Conservation (phyloP, 2,797 vertebrate species). For the Mallotus villosus region DNA sequence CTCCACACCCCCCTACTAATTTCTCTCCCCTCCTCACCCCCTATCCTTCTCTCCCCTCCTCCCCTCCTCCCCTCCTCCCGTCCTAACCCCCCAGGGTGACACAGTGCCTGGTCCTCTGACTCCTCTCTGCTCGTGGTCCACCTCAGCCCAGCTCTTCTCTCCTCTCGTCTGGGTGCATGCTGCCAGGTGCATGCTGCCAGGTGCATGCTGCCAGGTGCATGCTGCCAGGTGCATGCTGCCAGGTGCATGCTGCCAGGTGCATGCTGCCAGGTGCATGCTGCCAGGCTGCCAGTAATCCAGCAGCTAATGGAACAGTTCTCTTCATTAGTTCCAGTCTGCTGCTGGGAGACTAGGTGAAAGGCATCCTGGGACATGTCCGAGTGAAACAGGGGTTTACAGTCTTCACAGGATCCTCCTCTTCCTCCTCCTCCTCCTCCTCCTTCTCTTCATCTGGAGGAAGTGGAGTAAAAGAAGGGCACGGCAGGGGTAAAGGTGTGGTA, state of each 20-base stretch:
- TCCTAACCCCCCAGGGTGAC: too few species aligned
- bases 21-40: neutral
- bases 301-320: conserved; percentile 84
- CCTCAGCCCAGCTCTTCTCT: conserved; percentile 12
- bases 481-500: conserved; percentile 39
- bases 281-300: conserved; percentile 80
- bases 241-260: too few species aligned
- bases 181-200: too few species aligned
- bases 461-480: conserved; percentile 32
- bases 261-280: conserved; percentile 71
- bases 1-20: too few species aligned
- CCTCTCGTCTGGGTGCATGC: conserved; percentile 69
- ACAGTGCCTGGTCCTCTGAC: too few species aligned
- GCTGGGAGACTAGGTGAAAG: conserved; percentile 63
- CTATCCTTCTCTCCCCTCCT: neutral
- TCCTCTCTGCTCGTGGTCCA: neutral
- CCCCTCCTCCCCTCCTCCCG: neutral
- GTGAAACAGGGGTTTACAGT: conserved; percentile 41
- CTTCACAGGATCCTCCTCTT: conserved; percentile 22
- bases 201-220: too few species aligned
- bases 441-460: neutral
- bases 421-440: conserved; percentile 11
- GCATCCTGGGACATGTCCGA: conserved; percentile 71
- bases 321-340: conserved; percentile 80
- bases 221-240: too few species aligned